These are phyloP conservation scores for Xiphophorus couchianus DNA, from an alignment of 2,113 vertebrate species.

Conservation along the genomic window DNA sequence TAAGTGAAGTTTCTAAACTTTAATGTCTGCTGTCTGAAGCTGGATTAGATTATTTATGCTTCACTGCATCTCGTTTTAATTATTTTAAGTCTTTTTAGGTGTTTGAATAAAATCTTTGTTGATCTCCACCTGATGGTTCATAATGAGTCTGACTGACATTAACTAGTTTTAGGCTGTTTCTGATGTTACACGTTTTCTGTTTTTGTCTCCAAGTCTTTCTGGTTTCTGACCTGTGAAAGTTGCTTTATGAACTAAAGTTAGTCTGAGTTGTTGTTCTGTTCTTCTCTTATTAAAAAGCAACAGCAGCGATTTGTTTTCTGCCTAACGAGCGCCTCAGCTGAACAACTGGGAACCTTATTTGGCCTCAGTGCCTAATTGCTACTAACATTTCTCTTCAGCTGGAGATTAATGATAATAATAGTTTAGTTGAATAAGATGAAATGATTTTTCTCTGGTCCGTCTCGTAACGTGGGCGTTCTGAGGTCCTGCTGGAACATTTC, in stretches of 20 bases:
- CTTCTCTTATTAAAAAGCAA: conserved; percentile 14
- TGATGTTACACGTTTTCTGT: background rate
- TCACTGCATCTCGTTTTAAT: too few species aligned
- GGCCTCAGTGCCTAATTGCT: conserved; percentile 2
- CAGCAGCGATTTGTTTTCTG: background rate
- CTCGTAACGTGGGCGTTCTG: conserved; percentile 18
- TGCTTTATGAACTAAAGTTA: background rate
- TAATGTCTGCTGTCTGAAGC: too few species aligned
- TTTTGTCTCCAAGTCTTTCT: background rate
- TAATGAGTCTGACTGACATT: too few species aligned
- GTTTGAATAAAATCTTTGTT: too few species aligned
- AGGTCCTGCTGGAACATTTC: conserved; percentile 27
- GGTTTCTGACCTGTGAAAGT: background rate
- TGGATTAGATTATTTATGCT: too few species aligned
- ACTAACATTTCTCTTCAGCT: conserved; percentile 19
- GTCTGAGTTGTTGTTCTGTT: background rate
- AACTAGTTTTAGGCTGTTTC: too few species aligned
- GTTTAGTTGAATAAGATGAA: conserved; percentile 23
- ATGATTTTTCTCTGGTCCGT: conserved; percentile 13
- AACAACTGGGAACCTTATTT: background rate
- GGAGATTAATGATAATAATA: conserved; percentile 20
- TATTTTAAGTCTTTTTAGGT: too few species aligned
- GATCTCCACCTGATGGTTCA: too few species aligned
- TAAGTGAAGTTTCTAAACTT: too few species aligned
- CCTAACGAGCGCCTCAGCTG: background rate